phyloP scores from a whole-genome alignment of 2,113 vertebrate genomes.

The Brienomyrus brachyistius region DNA sequence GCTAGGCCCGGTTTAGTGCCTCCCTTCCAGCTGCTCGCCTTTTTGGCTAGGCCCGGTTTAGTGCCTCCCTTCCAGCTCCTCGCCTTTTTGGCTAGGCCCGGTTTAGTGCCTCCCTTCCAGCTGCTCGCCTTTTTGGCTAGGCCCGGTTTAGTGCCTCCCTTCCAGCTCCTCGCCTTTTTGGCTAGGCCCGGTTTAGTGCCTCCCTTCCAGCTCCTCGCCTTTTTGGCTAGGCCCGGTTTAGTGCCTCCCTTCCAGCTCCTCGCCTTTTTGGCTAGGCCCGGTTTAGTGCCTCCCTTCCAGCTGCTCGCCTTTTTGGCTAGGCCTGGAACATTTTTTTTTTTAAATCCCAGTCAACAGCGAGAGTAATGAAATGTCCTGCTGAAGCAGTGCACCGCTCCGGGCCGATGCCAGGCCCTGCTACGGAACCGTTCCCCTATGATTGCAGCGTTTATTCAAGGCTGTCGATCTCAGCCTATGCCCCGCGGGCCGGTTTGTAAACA shows the following conservation, averaged over 20 bases:
- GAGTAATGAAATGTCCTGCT: neutral
- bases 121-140: too few relatives aligned
- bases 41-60: neutral
- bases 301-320: too few relatives aligned
- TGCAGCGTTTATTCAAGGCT: neutral
- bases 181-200: too few relatives aligned
- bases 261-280: too few relatives aligned
- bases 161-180: too few relatives aligned
- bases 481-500: neutral
- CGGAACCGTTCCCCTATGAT: neutral
- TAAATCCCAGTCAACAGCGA: neutral
- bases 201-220: too few relatives aligned
- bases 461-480: neutral
- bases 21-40: neutral
- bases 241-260: too few relatives aligned
- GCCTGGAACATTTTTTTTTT: too few relatives aligned
- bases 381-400: neutral
- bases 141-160: too few relatives aligned
- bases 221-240: too few relatives aligned
- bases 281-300: too few relatives aligned
- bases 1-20: too few relatives aligned
- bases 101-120: neutral
- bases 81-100: neutral
- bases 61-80: neutral
- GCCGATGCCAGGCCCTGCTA: neutral